These are phyloP conservation scores for Elymnias hypermnestra DNA, from an alignment of 1,140 invertebrate genomes.

Conservation along the genomic window DNA sequence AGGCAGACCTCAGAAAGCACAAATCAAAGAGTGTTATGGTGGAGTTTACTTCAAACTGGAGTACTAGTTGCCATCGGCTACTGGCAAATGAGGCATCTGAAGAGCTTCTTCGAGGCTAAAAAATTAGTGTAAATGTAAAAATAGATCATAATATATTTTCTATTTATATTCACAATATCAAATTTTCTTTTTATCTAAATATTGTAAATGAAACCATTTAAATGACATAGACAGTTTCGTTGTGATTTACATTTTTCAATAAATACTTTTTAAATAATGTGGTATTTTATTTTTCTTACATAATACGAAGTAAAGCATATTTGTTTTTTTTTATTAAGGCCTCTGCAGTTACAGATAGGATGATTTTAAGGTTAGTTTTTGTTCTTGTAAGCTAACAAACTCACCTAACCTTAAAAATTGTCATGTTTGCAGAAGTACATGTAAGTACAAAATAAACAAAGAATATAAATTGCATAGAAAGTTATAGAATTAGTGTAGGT, in stretches of 20 bases:
- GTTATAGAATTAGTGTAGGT: too few species aligned
- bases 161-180: conserved; percentile 16
- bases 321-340: too few species aligned
- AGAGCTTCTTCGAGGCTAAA: conserved; percentile 99
- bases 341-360: too few species aligned
- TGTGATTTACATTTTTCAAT: conserved; percentile 20
- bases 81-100: conserved; percentile 99
- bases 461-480: too few species aligned
- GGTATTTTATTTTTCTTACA: conserved; percentile 4
- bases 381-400: too few species aligned
- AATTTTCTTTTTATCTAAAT: conserved; percentile 4
- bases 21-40: conserved; percentile 97
- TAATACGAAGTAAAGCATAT: too few species aligned
- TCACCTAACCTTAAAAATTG: too few species aligned
- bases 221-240: conserved; percentile 11
- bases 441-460: too few species aligned
- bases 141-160: conserved; percentile 20
- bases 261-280: conserved; percentile 7
- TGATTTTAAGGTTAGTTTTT: too few species aligned
- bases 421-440: too few species aligned
- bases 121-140: conserved; percentile 92
- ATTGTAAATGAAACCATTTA: too few species aligned
- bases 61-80: conserved; percentile 95
- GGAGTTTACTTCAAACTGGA: conserved; percentile 95
- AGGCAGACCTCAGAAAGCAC: conserved; percentile 98